Evolutionary conservation across 2,113 vertebrate species (phyloP), one percentile per base, ranked within the genome.

Genomic region (Siniperca chuatsi): DNA sequence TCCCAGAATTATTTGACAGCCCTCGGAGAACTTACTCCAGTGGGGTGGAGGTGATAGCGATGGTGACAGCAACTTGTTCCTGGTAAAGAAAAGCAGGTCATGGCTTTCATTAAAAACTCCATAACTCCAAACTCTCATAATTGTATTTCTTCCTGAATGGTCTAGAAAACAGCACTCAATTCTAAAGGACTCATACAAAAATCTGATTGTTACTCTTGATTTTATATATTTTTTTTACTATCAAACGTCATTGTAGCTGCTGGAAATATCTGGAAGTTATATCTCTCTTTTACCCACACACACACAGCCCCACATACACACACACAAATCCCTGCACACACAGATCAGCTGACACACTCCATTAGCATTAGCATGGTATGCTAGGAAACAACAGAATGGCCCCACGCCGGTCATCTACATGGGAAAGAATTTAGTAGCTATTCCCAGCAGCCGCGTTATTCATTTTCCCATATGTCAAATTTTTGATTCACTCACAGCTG

Each of bases 341-440:
- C 29, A 67, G 73, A 79, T 74, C 66, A 68, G 52, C 42, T 0
- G 25, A 58, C 65, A 62, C 52, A 62, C 66, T 81, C n/a, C 55
- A 4, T 3, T 71, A 20, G 55, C 71, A 58, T 81, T 13, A 72
- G 62, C 18, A 46, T 20, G 60, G 15, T 18, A 1, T 9, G 16
- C 68, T 68, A 60, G 29, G 16, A 83, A 71, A 25, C 54, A 62
- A 69, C 68, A 58, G 71, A 79, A 75, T n/a, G 40, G 60, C 40
- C 70, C 69, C 5, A 6, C 2, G 4, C 50, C 1, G 2, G 21
- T 37, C 46, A 33, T 87, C 78, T 70, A 80, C 83, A 78, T 93
- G 92, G 93, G 90, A 94, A 93, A 93, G 82, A 90, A 93, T 89
- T 89, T 69, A 37, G 67, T 8, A 42, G 76, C 85, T 67, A 77